Conservation (phyloP, 92 coral and sea anemone species). For the Parazoanthus darwini region DNA sequence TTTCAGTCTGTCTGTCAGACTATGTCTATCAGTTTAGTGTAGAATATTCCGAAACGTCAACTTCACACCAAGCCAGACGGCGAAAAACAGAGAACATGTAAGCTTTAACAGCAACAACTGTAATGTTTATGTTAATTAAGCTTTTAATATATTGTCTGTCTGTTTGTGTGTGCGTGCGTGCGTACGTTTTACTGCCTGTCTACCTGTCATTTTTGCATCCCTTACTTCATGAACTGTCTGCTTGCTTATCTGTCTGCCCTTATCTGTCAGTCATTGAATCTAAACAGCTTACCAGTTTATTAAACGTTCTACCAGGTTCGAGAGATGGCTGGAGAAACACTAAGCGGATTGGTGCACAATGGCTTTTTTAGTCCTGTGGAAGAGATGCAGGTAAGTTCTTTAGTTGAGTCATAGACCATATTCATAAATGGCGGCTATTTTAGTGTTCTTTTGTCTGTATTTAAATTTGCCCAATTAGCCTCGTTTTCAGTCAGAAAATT, state of each 20-base stretch:
- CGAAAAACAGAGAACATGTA: too few species aligned
- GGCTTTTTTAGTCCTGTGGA: slow-evolving; percentile 85
- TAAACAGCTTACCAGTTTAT: too few species aligned
- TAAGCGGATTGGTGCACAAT: slow-evolving; percentile 93
- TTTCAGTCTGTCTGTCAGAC: too few species aligned
- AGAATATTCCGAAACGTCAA: too few species aligned
- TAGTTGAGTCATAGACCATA: not conserved
- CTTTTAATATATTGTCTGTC: not conserved
- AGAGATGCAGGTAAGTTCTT: slow-evolving; percentile 66
- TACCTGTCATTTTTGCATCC: not conserved
- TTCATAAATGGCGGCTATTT: too few species aligned
- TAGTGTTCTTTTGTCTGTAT: not conserved
- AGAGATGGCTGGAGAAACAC: slow-evolving; percentile 90
- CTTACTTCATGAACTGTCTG: not conserved
- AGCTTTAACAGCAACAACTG: too few species aligned
- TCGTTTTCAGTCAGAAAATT: too few species aligned
- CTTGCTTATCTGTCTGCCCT: not conserved
- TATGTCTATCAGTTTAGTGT: too few species aligned
- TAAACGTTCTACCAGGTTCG: slow-evolving; percentile 72
- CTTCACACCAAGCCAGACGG: too few species aligned
- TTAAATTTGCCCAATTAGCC: too few species aligned
- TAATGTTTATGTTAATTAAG: too few species aligned
- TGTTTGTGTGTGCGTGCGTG: not conserved
- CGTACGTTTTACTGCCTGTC: not conserved
- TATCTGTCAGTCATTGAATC: not conserved